These are phyloP conservation scores for Sebastes glaucus DNA, from an alignment of 2,797 vertebrate genomes.

Conservation along the genomic window DNA sequence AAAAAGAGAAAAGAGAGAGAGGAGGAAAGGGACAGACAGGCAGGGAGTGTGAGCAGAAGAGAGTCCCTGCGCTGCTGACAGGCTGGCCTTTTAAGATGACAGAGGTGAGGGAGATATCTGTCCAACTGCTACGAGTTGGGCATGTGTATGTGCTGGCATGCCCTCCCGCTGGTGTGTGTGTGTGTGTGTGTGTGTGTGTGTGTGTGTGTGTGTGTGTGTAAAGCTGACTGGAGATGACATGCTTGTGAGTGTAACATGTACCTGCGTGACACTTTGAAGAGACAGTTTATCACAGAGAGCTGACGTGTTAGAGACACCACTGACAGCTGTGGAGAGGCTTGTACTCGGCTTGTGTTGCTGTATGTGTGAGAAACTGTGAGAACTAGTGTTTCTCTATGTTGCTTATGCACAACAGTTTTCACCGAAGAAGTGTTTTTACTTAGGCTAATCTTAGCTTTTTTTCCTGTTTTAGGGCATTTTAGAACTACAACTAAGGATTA, in stretches of 20 bases:
- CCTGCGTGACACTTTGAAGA: conserved; percentile 48
- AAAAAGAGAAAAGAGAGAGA: neutral
- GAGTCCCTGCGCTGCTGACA: conserved; percentile 27
- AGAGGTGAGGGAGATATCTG: conserved; percentile 49
- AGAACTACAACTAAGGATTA: neutral
- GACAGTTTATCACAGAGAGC: conserved; percentile 47
- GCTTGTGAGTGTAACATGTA: conserved; percentile 40
- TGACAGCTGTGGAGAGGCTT: conserved; percentile 35
- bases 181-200: neutral
- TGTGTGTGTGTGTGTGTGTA: neutral
- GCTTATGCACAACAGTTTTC: neutral
- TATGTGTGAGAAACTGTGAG: neutral
- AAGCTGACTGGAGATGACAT: conserved; percentile 36
- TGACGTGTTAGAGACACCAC: conserved; percentile 35
- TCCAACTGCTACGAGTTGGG: conserved; percentile 9
- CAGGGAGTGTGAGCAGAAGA: conserved; percentile 15
- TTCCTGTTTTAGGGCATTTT: neutral
- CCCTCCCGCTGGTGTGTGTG: neutral
- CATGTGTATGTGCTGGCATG: neutral
- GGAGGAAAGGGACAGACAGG: neutral
- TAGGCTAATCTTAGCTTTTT: neutral
- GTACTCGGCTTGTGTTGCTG: neutral
- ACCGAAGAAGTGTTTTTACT: neutral
- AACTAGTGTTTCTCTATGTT: neutral
- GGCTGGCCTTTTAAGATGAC: conserved; percentile 41